Conservation (phyloP, 1,140 invertebrate species). For the Phymastichus coffea region DNA sequence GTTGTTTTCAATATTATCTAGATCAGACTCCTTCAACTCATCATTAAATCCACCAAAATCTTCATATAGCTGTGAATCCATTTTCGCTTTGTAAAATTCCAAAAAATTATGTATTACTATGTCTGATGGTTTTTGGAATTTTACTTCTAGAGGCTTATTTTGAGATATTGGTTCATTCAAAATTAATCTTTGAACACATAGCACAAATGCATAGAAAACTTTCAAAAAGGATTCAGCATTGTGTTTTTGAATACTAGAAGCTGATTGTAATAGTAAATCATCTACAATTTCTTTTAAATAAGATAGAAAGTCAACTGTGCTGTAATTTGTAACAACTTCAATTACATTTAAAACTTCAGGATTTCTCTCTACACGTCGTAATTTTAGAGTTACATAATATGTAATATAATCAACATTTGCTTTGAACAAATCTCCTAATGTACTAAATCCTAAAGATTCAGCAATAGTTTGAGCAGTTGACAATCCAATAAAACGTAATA, state of each 20-base stretch:
- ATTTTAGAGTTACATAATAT: constrained; percentile 63
- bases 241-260: constrained; percentile 57
- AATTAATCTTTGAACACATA: constrained; percentile 60
- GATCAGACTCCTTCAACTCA: neutral
- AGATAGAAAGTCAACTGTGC: constrained; percentile 60
- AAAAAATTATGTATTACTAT: constrained; percentile 32
- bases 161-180: no score
- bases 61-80: constrained; percentile 11
- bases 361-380: constrained; percentile 60
- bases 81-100: constrained; percentile 33
- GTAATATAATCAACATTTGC: constrained; percentile 69
- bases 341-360: constrained; percentile 61
- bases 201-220: constrained; percentile 65
- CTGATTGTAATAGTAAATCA: constrained; percentile 64
- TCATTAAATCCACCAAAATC: no score
- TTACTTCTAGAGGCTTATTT: no score
- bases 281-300: constrained; percentile 64
- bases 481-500: constrained; percentile 59
- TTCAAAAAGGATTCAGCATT: constrained; percentile 62
- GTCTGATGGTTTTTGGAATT: neutral
- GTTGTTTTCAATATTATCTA: neutral
- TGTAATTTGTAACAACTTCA: constrained; percentile 65
- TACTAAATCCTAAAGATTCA: constrained; percentile 50
- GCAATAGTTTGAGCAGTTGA: constrained; percentile 59
- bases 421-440: constrained; percentile 59